These are phyloP conservation scores for Vesta saturnalis DNA, from an alignment of 2,888 invertebrate species.

Conservation along the genomic window DNA sequence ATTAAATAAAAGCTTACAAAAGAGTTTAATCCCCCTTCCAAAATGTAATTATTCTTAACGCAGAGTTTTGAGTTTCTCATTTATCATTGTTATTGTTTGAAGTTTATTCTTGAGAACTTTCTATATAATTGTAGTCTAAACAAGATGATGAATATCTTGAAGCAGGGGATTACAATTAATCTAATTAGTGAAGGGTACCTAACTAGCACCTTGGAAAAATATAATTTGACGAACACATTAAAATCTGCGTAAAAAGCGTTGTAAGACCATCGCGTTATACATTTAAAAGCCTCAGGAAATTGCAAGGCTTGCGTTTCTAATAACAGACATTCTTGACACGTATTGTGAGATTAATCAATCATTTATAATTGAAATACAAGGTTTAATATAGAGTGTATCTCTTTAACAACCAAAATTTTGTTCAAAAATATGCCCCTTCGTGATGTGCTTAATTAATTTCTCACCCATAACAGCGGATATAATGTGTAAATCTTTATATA, in stretches of 20 bases:
- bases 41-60: neutral
- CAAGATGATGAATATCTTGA: neutral
- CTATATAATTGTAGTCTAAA: neutral
- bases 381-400: neutral
- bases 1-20: neutral
- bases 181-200: no score
- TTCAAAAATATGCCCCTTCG: conserved; percentile 1
- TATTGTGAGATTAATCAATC: conserved; percentile 11
- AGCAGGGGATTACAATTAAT: no score
- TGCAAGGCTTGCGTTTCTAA: conserved; percentile 7
- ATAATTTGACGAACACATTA: no score
- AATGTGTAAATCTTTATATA: neutral
- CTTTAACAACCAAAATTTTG: neutral
- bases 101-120: neutral
- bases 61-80: neutral
- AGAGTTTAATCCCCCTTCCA: neutral
- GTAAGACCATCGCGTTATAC: neutral
- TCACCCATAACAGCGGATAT: neutral
- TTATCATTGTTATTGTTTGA: neutral
- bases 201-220: no score
- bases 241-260: neutral
- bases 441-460: conserved; percentile 7
- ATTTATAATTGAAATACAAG: conserved; percentile 9
- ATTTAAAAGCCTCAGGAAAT: conserved; percentile 3
- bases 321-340: conserved; percentile 13